phyloP scores from a whole-genome alignment of 1,140 invertebrate species.

The Philotrypesis tridentata region DNA sequence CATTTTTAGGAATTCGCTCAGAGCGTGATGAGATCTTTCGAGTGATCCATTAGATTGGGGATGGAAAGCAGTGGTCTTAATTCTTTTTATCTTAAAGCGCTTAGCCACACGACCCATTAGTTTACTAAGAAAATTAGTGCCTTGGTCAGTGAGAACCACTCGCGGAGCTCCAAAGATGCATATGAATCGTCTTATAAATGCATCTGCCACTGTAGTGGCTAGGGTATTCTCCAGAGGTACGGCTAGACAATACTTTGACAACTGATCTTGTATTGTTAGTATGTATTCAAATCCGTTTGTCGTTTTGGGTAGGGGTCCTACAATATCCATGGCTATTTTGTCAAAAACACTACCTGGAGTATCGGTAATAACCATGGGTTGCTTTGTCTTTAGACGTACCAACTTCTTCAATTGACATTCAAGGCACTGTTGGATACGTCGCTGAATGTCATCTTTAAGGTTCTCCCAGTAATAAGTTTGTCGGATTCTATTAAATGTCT shows the following conservation, averaged over 20 bases:
- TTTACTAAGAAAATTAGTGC: background rate
- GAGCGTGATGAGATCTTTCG: too few species aligned
- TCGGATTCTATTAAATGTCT: background rate
- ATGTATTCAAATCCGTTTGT: background rate
- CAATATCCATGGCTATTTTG: background rate
- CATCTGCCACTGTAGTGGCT: background rate
- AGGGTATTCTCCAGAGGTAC: background rate
- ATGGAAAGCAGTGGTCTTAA: constrained; percentile 29
- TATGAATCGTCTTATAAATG: constrained; percentile 32
- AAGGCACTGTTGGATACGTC: constrained; percentile 10
- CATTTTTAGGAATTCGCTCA: constrained; percentile 55
- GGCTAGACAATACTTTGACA: constrained; percentile 47
- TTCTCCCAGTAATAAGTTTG: constrained; percentile 10
- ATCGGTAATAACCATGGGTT: constrained; percentile 15
- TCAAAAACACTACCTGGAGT: background rate
- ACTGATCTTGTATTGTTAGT: constrained; percentile 21
- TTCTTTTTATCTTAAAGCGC: background rate
- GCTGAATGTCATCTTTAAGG: constrained; percentile 8
- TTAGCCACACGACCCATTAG: background rate
- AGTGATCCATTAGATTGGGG: too few species aligned
- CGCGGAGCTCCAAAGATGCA: constrained; percentile 36
- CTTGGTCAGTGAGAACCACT: constrained; percentile 8
- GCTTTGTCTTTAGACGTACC: background rate
- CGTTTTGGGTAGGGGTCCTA: background rate
- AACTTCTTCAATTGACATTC: constrained; percentile 36